These are phyloP conservation scores for Muraenolepis orangiensis DNA, from an alignment of 2,797 vertebrate species.

Conservation along the genomic window DNA sequence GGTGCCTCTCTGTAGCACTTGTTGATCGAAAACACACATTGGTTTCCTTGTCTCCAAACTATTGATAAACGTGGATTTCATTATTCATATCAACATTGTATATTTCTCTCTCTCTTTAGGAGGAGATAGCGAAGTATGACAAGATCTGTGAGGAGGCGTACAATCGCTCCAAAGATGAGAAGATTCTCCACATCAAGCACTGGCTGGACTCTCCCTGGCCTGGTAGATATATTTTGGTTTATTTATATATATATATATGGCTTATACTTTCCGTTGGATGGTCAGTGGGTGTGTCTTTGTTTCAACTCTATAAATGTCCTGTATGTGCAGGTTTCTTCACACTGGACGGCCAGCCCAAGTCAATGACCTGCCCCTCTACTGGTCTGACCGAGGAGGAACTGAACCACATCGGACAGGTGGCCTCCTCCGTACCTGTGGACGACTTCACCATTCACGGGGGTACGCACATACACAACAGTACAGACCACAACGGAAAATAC, in stretches of 20 bases:
- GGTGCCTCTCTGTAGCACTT: background rate
- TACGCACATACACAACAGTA: conserved; percentile 30
- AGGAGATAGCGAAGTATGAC: conserved; percentile 87
- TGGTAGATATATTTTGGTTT: conserved; percentile 58
- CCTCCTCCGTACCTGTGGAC: conserved; percentile 85
- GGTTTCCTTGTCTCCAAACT: too few relatives aligned
- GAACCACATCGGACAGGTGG: conserved; percentile 78
- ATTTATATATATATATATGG: too few relatives aligned
- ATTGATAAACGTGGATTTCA: too few relatives aligned
- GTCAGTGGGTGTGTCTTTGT: background rate
- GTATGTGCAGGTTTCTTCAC: conserved; percentile 81
- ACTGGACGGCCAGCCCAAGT: conserved; percentile 84
- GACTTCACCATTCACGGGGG: conserved; percentile 89
- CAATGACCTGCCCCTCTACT: conserved; percentile 84
- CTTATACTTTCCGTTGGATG: background rate
- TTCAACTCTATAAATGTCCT: background rate
- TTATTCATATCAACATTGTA: too few relatives aligned
- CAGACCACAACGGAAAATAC: background rate
- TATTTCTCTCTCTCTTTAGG: conserved; percentile 63
- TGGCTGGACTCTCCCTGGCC: conserved; percentile 89
- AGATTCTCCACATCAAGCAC: conserved; percentile 84
- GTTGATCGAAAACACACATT: too few relatives aligned
- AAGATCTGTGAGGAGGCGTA: conserved; percentile 89
- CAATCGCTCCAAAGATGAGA: conserved; percentile 83
- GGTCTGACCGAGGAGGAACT: conserved; percentile 81